phyloP scores from a whole-genome alignment of 1,140 invertebrate species.

The Charaxes varanes region DNA sequence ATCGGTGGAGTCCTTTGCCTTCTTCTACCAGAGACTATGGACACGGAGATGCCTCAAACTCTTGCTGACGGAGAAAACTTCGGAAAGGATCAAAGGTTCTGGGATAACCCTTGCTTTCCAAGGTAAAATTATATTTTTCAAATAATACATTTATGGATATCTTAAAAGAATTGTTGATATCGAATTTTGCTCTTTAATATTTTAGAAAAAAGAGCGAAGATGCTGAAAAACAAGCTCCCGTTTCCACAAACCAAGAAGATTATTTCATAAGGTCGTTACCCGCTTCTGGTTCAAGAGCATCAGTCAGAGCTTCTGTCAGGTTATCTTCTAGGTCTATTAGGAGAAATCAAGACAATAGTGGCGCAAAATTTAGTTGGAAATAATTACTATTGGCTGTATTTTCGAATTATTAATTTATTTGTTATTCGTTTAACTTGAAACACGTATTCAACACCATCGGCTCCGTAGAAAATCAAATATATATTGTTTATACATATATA shows the following conservation, averaged over 20 bases:
- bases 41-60: constrained; percentile 88
- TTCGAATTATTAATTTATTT: too few relatives aligned
- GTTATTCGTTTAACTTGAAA: too few relatives aligned
- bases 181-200: too few relatives aligned
- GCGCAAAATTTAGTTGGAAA: too few relatives aligned
- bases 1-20: constrained; percentile 82
- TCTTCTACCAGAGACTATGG: constrained; percentile 88
- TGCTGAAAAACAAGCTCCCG: constrained; percentile 36
- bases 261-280: constrained; percentile 47
- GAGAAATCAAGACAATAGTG: constrained; percentile 10
- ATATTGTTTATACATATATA: too few relatives aligned
- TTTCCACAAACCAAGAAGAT: constrained; percentile 24
- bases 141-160: too few relatives aligned
- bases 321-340: constrained; percentile 37
- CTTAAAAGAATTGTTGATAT: too few relatives aligned
- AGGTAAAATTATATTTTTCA: constrained; percentile 64
- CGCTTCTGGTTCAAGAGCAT: constrained; percentile 53
- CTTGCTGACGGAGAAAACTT: constrained; percentile 90
- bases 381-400: too few relatives aligned
- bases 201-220: constrained; percentile 32
- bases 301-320: constrained; percentile 59
- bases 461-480: too few relatives aligned
- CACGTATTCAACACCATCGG: too few relatives aligned
- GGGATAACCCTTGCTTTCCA: constrained; percentile 84
- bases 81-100: constrained; percentile 84